These are phyloP conservation scores for Heterotilapia buettikoferi DNA, from an alignment of 2,113 vertebrate species.

Conservation along the genomic window DNA sequence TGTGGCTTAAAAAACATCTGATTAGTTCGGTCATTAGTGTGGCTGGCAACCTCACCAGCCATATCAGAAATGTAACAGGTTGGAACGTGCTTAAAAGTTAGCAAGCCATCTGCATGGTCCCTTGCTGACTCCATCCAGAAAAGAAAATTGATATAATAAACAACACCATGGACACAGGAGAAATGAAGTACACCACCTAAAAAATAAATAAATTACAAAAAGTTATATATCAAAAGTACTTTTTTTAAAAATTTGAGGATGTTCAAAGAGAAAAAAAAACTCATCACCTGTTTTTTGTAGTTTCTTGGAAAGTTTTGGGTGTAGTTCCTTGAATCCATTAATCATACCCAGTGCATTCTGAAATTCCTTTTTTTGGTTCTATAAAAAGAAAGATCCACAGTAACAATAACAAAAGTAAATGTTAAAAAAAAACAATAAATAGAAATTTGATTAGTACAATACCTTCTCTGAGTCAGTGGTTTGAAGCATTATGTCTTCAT, in stretches of 20 bases:
- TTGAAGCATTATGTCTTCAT: neutral
- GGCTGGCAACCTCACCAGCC: neutral
- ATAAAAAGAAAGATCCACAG: neutral
- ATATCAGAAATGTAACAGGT: neutral
- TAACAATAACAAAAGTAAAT: neutral
- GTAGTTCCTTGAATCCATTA: neutral
- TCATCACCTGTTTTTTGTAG: neutral
- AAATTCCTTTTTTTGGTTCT: rapidly evolving
- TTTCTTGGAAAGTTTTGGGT: neutral
- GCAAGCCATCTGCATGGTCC: neutral
- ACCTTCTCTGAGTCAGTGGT: neutral
- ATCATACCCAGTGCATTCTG: neutral
- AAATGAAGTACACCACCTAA: neutral
- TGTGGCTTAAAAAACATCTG: neutral
- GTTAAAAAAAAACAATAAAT: neutral
- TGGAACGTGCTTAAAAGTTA: neutral
- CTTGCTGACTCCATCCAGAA: neutral
- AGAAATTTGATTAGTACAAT: neutral
- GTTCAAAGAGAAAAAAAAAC: rapidly evolving
- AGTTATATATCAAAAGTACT: neutral
- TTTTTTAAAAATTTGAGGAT: neutral
- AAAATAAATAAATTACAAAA: neutral
- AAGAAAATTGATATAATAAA: neutral
- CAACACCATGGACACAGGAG: neutral
- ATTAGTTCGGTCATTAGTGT: neutral